Evolutionary conservation across 1,140 invertebrate genomes (phyloP).

Genomic region (Planococcus citri): DNA sequence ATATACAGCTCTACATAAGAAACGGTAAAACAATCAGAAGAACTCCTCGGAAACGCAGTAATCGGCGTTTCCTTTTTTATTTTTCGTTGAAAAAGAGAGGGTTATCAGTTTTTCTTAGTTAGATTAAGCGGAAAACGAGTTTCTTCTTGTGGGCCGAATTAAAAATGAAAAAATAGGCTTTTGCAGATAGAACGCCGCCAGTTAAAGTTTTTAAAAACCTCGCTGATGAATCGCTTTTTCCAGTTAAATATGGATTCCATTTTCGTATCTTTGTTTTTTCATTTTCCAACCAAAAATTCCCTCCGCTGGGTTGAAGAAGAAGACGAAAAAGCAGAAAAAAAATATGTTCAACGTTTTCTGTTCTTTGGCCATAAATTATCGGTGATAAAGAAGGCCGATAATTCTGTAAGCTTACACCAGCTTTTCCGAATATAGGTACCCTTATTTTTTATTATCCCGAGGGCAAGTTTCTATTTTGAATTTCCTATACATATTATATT

Average conservation of each 20-base stretch:
- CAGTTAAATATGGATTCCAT: not conserved
- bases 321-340: not conserved
- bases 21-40: not conserved
- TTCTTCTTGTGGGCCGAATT: conserved; percentile 4
- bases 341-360: not conserved
- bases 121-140: conserved; percentile 18
- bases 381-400: not conserved
- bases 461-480: not conserved
- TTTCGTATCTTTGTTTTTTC: not conserved
- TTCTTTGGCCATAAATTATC: not conserved
- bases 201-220: not conserved
- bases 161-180: conserved; percentile 12
- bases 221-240: not conserved
- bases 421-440: not conserved
- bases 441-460: not conserved
- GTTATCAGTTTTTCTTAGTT: conserved; percentile 17
- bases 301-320: too few species aligned
- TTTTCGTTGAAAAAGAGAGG: not conserved
- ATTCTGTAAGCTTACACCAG: not conserved
- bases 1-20: not conserved
- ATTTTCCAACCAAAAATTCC: too few species aligned
- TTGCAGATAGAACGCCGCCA: not conserved
- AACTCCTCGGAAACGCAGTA: conserved; percentile 6
- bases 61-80: conserved; percentile 5
- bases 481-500: too few species aligned